Conservation (phyloP, 1,140 invertebrate species). For the Habropoda laboriosa region DNA sequence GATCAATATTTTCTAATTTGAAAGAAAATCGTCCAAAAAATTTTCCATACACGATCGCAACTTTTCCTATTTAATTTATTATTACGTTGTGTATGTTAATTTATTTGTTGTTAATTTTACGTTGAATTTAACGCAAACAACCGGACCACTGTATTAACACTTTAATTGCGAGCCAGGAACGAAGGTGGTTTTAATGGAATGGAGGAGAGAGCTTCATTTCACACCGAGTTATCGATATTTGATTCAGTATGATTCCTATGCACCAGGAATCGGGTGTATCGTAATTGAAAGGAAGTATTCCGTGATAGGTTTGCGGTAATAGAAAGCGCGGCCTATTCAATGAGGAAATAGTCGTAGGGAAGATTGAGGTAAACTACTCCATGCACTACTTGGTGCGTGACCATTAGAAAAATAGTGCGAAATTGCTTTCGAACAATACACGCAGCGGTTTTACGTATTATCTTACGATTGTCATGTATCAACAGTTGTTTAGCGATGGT, state of each 20-base stretch:
- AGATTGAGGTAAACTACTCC: neutral
- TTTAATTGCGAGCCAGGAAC: neutral
- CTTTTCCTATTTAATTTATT: no score
- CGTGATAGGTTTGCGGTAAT: conserved; percentile 10
- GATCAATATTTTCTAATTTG: no score
- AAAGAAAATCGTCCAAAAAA: no score
- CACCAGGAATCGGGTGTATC: neutral
- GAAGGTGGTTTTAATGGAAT: neutral
- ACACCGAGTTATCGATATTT: conserved; percentile 28
- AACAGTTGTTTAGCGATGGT: neutral
- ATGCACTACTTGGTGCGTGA: conserved; percentile 9
- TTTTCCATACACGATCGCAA: no score
- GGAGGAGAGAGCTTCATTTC: conserved; percentile 9
- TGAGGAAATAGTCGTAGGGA: conserved; percentile 1
- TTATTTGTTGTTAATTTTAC: no score
- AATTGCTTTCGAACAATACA: conserved; percentile 17
- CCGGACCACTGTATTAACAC: no score
- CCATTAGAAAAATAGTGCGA: conserved; percentile 15
- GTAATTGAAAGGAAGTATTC: conserved; percentile 18
- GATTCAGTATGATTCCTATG: neutral
- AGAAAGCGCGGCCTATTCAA: conserved; percentile 11
- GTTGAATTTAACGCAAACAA: no score
- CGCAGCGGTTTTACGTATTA: neutral
- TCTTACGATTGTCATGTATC: neutral
- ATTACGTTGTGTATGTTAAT: no score